Evolutionary conservation across 2,888 invertebrate genomes (phyloP).

Genomic region (Drosophila mayaguana): DNA sequence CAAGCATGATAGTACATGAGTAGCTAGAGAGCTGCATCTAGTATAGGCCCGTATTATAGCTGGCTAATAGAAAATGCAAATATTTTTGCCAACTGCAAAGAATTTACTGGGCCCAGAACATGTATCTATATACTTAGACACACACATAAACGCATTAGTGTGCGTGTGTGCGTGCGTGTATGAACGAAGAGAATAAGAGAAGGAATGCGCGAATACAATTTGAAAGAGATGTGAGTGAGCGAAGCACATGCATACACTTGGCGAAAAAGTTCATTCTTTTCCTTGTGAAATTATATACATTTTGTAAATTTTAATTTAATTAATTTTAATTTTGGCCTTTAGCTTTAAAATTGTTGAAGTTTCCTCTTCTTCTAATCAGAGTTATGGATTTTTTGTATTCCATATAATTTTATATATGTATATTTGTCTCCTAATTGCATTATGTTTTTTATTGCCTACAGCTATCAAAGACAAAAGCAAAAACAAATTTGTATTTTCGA

Average conservation of each 20-base stretch:
- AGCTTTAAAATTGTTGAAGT: no score
- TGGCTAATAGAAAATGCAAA: slow-evolving; percentile 56
- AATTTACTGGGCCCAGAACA: slow-evolving; percentile 59
- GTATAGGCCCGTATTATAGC: slow-evolving; percentile 22
- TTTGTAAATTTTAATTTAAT: neutral
- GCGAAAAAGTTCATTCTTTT: slow-evolving; percentile 13
- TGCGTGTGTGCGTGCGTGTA: neutral
- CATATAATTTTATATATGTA: neutral
- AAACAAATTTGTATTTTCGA: neutral
- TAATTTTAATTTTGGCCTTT: no score
- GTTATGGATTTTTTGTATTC: neutral
- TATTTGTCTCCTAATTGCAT: slow-evolving; percentile 1
- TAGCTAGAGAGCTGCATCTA: slow-evolving; percentile 16
- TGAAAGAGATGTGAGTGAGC: slow-evolving; percentile 31
- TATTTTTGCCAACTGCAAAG: slow-evolving; percentile 60
- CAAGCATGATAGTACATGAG: neutral
- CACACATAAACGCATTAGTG: neutral
- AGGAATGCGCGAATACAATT: slow-evolving; percentile 9
- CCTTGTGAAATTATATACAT: neutral
- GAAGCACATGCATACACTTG: slow-evolving; percentile 40
- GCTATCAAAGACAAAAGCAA: neutral
- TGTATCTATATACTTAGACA: slow-evolving; percentile 16
- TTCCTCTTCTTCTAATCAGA: neutral
- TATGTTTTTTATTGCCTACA: neutral
- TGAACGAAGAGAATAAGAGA: slow-evolving; percentile 12